Conservation (phyloP, 2,888 invertebrate genomes). For the Furcula furcula region DNA sequence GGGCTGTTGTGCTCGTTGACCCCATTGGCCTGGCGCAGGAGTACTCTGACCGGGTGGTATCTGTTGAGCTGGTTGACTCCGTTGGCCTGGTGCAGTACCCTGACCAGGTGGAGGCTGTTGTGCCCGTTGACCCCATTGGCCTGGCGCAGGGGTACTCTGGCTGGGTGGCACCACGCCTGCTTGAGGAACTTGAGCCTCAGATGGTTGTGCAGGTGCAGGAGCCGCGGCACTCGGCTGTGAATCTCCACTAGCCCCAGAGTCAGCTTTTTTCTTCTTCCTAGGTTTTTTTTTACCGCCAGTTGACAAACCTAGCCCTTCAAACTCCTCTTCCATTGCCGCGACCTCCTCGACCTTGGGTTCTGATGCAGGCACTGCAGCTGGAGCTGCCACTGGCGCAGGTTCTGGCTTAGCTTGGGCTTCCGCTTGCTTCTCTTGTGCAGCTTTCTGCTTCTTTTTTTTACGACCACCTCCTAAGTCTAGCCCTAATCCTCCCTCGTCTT, state of each 20-base stretch:
- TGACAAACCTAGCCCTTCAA: conserved; percentile 23
- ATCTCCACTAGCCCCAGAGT: conserved; percentile 5
- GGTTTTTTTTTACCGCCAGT: conserved; percentile 28
- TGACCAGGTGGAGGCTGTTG: neutral
- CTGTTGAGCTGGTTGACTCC: neutral
- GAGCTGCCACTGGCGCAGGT: conserved; percentile 2
- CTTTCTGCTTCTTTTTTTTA: conserved; percentile 38
- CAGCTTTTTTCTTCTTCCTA: conserved; percentile 21
- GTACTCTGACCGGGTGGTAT: neutral
- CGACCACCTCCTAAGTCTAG: conserved; percentile 17
- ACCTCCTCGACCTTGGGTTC: conserved; percentile 4
- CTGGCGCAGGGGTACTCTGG: neutral
- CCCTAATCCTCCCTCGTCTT: conserved; percentile 13
- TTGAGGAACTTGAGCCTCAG: neutral
- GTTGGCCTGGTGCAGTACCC: neutral
- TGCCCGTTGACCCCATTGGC: neutral
- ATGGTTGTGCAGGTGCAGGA: neutral
- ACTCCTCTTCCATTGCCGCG: conserved; percentile 16
- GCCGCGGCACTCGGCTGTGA: neutral
- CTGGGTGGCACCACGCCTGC: neutral
- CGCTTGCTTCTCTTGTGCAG: conserved; percentile 15
- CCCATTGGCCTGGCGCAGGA: neutral
- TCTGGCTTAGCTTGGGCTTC: conserved; percentile 7
- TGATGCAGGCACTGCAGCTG: neutral
- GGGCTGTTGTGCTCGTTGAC: neutral